These are phyloP conservation scores for Halictus ligatus DNA, from an alignment of 2,888 invertebrate species.

Conservation along the genomic window DNA sequence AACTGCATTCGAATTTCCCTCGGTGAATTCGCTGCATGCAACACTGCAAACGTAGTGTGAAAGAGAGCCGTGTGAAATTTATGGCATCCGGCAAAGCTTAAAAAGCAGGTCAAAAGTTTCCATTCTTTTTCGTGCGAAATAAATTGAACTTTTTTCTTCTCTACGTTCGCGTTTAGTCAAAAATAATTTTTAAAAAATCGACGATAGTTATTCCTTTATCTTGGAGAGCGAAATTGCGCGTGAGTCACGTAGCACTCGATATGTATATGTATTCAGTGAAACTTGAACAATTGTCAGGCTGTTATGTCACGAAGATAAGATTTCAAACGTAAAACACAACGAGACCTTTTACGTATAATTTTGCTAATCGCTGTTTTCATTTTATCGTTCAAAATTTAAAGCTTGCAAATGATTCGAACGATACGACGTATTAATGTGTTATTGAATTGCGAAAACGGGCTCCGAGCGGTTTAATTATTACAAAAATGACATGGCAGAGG, in stretches of 20 bases:
- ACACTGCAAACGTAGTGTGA: not conserved
- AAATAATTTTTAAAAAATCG: not conserved
- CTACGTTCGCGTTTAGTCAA: not conserved
- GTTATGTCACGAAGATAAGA: not conserved
- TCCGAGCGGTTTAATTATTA: not conserved
- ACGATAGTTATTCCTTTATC: not conserved
- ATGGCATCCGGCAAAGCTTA: slow-evolving; percentile 9
- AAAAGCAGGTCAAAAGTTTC: slow-evolving; percentile 37
- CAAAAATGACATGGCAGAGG: not conserved
- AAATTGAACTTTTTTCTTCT: not conserved
- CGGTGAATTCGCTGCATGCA: slow-evolving; percentile 25
- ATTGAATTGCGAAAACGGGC: not conserved
- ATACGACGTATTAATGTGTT: not conserved
- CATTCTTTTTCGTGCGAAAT: slow-evolving; percentile 15
- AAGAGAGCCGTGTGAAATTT: slow-evolving; percentile 14
- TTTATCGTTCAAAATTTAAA: not conserved
- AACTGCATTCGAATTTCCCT: not conserved
- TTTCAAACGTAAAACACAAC: not conserved
- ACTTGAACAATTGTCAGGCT: not conserved
- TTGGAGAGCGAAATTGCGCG: not conserved
- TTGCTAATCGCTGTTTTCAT: not conserved
- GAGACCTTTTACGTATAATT: not conserved
- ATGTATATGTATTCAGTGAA: not conserved
- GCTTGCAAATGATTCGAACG: not conserved
- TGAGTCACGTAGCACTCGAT: slow-evolving; percentile 18